Evolutionary conservation across 2,888 invertebrate species (phyloP), one percentile per base, ranked within the genome.

Genomic region (Cosmorhoe ocellata): DNA sequence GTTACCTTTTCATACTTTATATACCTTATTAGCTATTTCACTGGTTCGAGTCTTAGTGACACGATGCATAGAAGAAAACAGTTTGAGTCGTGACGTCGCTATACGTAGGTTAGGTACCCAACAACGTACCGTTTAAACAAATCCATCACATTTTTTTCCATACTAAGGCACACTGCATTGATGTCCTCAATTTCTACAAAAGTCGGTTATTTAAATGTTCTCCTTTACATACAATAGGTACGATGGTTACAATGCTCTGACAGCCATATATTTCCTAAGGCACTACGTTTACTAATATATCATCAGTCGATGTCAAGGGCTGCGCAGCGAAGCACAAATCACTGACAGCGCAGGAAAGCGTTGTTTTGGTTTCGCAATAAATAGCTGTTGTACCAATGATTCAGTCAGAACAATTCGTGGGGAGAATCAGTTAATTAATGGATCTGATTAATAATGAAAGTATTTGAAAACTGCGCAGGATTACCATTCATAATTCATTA

Each of bases 311-410:
- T 54, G 58, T 55, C 61, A 55, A 56, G 61, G 55, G 56, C 53
- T 53, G 48, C 30, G 54, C 58, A 51, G 37, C 48, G 48, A 28
- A 42, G 61, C 61, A 61, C 61, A 61, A 61, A 61, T 61, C 61
- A 61, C 57, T 45, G 58, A 47, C 61, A 55, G 56, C 54, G 56
- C 42, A 43, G 50, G 58, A 61, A 58, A 52, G 54, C 52, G 58
- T 52, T 56, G 61, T 61, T 61, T 61, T 61, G 52, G 48, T 58
- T 58, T 61, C 51, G 56, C 51, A 56, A 61, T 58, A 51, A 61
- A 56, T 61, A 57, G 48, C 49, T 52, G 58, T n/a, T n/a, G n/a
- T 55, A 47, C 54, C 63, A 59, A 63, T 61, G 58, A 63, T 58
- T 53, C 57, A 63, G 54, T 48, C 56, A 54, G 47, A 45, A 56